Evolutionary conservation across 2,113 vertebrate species (phyloP).

Genomic region (Oceanodroma tethys): DNA sequence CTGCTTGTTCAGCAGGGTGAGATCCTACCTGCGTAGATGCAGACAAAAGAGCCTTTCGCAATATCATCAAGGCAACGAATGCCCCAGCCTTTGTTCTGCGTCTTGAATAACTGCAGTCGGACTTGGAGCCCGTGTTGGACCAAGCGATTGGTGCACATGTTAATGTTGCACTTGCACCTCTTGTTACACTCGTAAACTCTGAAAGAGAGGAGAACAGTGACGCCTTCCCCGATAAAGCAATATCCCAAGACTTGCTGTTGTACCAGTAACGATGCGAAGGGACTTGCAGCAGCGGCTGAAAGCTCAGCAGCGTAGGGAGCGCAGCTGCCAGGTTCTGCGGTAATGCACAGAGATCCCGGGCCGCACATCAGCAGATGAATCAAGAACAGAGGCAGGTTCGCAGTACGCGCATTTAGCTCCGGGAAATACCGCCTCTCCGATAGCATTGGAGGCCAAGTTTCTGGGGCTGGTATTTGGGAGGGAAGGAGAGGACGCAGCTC

Average conservation of each 20-base stretch:
- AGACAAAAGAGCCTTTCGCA: constrained; percentile 95
- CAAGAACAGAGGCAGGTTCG: not conserved
- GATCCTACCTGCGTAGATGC: constrained; percentile 91
- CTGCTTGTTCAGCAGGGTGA: fast-evolving
- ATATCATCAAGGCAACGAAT: constrained; percentile 96
- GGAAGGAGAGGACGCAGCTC: not conserved
- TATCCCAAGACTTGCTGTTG: fast-evolving
- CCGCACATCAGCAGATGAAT: fast-evolving
- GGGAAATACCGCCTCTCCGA: fast-evolving
- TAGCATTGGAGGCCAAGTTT: fast-evolving
- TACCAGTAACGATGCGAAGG: not conserved
- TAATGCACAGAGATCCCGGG: fast-evolving
- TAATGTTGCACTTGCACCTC: constrained; percentile 84
- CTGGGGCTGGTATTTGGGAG: not conserved
- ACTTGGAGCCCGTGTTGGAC: constrained; percentile 97
- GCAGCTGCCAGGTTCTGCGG: fast-evolving
- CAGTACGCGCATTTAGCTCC: fast-evolving
- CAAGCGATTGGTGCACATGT: constrained; percentile 93
- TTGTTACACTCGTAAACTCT: constrained; percentile 98
- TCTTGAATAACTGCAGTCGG: constrained; percentile 96
- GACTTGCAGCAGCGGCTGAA: fast-evolving
- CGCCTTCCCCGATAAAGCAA: not conserved
- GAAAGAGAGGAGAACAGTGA: not conserved
- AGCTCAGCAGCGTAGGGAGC: not conserved
- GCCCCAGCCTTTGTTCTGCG: constrained; percentile 98